Evolutionary conservation across 2,797 vertebrate species (phyloP).

Genomic region (Etheostoma nigrum): DNA sequence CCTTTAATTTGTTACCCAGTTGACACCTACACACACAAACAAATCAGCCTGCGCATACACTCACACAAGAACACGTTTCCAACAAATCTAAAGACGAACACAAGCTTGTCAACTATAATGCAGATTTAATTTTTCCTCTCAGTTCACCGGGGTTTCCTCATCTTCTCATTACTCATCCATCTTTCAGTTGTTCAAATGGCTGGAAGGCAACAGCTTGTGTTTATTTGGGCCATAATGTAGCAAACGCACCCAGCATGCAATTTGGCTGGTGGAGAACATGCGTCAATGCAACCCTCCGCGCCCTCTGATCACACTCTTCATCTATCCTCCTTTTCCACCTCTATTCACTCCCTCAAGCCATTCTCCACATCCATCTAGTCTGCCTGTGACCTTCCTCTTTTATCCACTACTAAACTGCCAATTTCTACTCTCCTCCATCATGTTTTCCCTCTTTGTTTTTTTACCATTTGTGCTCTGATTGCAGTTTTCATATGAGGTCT

Average conservation of each 20-base stretch:
- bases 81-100: constrained; percentile 45
- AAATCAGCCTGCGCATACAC: constrained; percentile 19
- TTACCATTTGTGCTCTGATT: constrained; percentile 41
- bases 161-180: constrained; percentile 32
- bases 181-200: constrained; percentile 38
- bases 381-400: not conserved
- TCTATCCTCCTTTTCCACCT: constrained; percentile 20
- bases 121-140: constrained; percentile 24
- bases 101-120: constrained; percentile 31
- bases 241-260: constrained; percentile 61
- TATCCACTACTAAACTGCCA: constrained; percentile 7
- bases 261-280: constrained; percentile 24
- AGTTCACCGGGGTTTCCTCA: constrained; percentile 22
- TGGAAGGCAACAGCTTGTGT: constrained; percentile 61
- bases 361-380: constrained; percentile 10
- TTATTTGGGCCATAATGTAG: constrained; percentile 65
- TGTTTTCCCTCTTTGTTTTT: constrained; percentile 21
- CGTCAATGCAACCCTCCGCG: constrained; percentile 11
- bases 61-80: constrained; percentile 32
- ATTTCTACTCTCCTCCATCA: constrained; percentile 6
- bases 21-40: constrained; percentile 53
- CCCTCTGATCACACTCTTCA: constrained; percentile 10
- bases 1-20: constrained; percentile 46
- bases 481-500: constrained; percentile 57
- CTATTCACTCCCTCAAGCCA: not conserved